A percentile compares a stretch with the other conserved stretches of the same genome.
Conservation (phyloP, 2,888 invertebrate genomes). For the Antheraea yamamai region DNA sequence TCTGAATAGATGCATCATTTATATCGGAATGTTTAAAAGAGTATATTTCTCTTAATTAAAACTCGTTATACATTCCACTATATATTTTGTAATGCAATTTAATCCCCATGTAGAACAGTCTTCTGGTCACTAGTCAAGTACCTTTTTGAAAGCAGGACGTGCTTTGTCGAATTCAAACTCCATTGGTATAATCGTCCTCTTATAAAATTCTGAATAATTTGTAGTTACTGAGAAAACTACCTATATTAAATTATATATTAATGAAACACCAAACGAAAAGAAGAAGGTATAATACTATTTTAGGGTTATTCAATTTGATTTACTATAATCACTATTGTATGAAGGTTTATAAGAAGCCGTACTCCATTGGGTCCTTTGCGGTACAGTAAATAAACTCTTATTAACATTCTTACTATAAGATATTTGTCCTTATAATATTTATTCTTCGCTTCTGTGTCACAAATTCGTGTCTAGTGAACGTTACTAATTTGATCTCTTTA, state of each 20-base stretch:
- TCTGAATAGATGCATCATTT: constrained; percentile 18
- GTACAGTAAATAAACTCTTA: background rate
- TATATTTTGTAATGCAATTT: too few relatives aligned
- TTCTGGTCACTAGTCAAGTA: too few relatives aligned
- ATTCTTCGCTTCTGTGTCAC: background rate
- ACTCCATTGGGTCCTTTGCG: background rate
- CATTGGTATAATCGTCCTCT: background rate
- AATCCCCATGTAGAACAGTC: too few relatives aligned
- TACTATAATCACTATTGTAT: background rate
- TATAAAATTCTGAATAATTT: background rate
- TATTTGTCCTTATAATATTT: background rate
- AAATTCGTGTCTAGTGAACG: background rate
- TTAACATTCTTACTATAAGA: background rate
- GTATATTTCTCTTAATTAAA: background rate
- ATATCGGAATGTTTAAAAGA: background rate
- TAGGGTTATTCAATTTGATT: background rate
- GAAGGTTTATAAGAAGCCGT: background rate
- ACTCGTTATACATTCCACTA: too few relatives aligned
- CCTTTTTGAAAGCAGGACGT: too few relatives aligned
- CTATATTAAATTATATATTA: background rate
- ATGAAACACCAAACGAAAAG: background rate
- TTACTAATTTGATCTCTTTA: background rate
- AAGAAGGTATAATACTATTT: background rate
- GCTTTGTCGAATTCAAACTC: background rate
- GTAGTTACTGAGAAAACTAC: background rate